Evolutionary conservation across 1,140 invertebrate species (phyloP), one percentile per base, ranked within the genome.

Genomic region (Gonioctena quinquepunctata): DNA sequence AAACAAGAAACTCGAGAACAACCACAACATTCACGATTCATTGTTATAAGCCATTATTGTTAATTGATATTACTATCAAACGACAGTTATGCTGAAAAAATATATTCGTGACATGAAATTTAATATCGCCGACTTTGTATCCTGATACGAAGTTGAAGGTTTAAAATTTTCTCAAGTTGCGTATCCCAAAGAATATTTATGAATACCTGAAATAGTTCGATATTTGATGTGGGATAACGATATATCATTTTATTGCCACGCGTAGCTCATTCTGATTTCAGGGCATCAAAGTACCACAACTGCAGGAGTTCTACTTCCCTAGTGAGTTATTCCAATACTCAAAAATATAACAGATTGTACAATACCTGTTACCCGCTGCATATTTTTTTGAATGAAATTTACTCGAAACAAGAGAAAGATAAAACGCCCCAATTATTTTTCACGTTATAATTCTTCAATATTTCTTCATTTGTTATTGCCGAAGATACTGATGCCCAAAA

Each of bases 141-240:
- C 25, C 56, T n/a, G 56, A 59, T 59, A 59, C 23, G 21, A 16
- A 11, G 23, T 25, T 59, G 56, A 59, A 59, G 21, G 56, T 59
- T 59, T 25, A 59, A 22, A 26, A 21, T 59, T 26, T n/a, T 54
- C 18, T 54, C 52, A 21, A 54, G 52, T 54, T 54, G 52, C 52
- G 52, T 54, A 54, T 54, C 19, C n/a, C 18, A 54, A 54, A 18
- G 52, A 54, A 54, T 54, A 54, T 54, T 54, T 54, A 54, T 54
- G 52, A 54, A 54, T 19, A 11, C 3, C 21, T 19, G 22, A 19
- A 22, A 19, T 19, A 19, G 18, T 54, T 42, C 33, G n/a, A 42
- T 42, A 42, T 42, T 42, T n/a, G 33, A 42, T 42, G 33, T 42
- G 33, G n/a, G 33, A 42, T 42, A 42, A n/a, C 7, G 33, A 42